These are phyloP conservation scores for Enteromius treurensis DNA, from an alignment of 2,797 vertebrate species.

Conservation along the genomic window DNA sequence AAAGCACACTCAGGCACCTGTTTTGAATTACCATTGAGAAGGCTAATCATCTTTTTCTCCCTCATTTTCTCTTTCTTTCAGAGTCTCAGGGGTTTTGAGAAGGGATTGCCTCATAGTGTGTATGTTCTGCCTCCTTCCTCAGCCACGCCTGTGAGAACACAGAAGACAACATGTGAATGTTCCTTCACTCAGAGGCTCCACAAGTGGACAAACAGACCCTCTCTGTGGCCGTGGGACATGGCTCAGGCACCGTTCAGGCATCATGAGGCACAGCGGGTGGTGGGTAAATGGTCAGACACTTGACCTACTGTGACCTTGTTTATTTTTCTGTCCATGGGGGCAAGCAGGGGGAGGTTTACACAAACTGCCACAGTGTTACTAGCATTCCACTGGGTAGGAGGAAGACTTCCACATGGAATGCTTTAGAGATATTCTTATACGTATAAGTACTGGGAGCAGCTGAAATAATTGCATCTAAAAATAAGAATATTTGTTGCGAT, in stretches of 20 bases:
- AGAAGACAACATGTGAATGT: slow-evolving; percentile 2
- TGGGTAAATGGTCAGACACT: slow-evolving; percentile 18
- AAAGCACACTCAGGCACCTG: slow-evolving; percentile 49
- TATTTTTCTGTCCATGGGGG: slow-evolving; percentile 37
- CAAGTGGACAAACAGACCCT: slow-evolving; percentile 16
- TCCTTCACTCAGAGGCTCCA: neutral
- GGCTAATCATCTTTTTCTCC: slow-evolving; percentile 36
- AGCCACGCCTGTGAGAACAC: slow-evolving; percentile 36
- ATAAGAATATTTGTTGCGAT: neutral
- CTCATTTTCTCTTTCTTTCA: slow-evolving; percentile 21
- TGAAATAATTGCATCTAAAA: neutral
- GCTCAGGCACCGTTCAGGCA: neutral
- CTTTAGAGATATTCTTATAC: neutral
- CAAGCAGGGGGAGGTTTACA: slow-evolving; percentile 31
- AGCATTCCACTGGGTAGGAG: slow-evolving; percentile 21
- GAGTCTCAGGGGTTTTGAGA: slow-evolving; percentile 25
- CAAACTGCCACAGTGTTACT: slow-evolving; percentile 36
- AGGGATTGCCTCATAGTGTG: slow-evolving; percentile 39
- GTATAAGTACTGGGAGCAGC: neutral
- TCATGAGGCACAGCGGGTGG: neutral
- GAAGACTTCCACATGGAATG: slow-evolving; percentile 54
- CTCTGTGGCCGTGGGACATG: neutral
- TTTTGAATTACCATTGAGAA: slow-evolving; percentile 56
- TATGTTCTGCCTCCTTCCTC: slow-evolving; percentile 19
- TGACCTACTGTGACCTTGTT: slow-evolving; percentile 46